Base-by-base conservation (phyloP, 2,113 vertebrate species). In the Silurus asotus region DNA sequence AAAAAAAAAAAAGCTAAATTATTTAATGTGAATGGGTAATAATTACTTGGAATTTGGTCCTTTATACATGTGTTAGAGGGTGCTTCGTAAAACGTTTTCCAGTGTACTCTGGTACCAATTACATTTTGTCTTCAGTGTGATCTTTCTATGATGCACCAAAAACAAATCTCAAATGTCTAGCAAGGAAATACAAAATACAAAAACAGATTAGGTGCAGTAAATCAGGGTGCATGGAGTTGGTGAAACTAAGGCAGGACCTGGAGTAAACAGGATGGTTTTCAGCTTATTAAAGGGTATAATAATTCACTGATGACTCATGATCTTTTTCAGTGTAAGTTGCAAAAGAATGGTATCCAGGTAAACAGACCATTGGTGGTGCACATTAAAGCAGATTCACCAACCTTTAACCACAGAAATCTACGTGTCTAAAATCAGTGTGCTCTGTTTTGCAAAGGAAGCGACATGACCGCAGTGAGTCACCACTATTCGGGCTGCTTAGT, bases 401-500 rank as follows among this genome's bases (percentile, higher is more conserved):
- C 17, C 9, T 55, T 65, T 13, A 49, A 8, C 17, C 45, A 64
- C 48, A 45, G 59, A 74, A 59, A 56, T 51, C 49, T 69, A 25
- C 64, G 2, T 69, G 61, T 69, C 62, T 56, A 53, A 48, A 77
- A 77, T 51, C n/a, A 8, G 37, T 58, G 5, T 8, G 4, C 19
- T 65, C 45, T 53, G n/a, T 8, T 72, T 11, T 8, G 28, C 70
- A 61, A n/a, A 19, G 25, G 10, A 80, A 70, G 75, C 59, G 64
- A 49, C 48, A 23, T 8, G 9, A 75, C 28, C 58, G 14, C 70
- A 61, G 2, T 83, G 70, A 83, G 62, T 82, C 88, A 67, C 62
- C 23, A 37, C 65, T 87, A 64, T 87, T 87, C 83, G 80, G 64
- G 83, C 83, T 83, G 81, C 78, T 64, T 80, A 58, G 55, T 83